Base-by-base conservation (phyloP, 2,113 vertebrate genomes). In the Vireo altiloquus region DNA sequence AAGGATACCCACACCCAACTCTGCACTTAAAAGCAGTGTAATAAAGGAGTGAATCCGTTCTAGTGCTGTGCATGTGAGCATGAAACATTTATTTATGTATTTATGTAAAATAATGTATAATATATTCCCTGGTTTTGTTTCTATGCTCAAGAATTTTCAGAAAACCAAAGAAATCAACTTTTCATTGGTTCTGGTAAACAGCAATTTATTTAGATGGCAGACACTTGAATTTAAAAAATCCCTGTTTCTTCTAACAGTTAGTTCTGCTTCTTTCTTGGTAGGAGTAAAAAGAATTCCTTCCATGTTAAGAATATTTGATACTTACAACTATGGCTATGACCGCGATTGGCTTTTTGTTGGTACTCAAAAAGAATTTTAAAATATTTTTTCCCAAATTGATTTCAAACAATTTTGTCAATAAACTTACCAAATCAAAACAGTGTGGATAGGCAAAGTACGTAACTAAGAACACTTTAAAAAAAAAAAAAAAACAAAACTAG, bases 331-430 rank as follows among this genome's bases (percentile, higher is more conserved):
- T 27, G 17, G 12, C 23, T 44, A 23, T 74, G 40, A 37, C 7
- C 0, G 3, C 0, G 2, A 35, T 1, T 44, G 25, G 8, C 6
- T 92, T 78, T 53, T 35, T 24, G 9, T 18, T 47, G 23, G 4
- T 46, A 74, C 3, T 59, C 10, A 53, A 40, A 76, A 63, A 39
- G 0, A 28, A 20, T n/a, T 56, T 81, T 56, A 3, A 35, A 47
- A 2, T 23, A 37, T 81, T 81, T 65, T 69, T 57, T 10, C 47
- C 30, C 24, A 71, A 64, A 39, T 9, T 42, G 5, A 33, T 9
- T 54, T 40, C 6, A 59, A 46, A 66, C 1, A 15, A 19, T 54
- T 59, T 81, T 85, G 9, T 60, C 30, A 42, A 10, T 50, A 47
- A 27, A 54, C 12, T 52, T 83, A 47, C 14, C 8, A 42, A 80